These are phyloP conservation scores for Pandemis heparana DNA, from an alignment of 2,888 invertebrate genomes.

Conservation along the genomic window DNA sequence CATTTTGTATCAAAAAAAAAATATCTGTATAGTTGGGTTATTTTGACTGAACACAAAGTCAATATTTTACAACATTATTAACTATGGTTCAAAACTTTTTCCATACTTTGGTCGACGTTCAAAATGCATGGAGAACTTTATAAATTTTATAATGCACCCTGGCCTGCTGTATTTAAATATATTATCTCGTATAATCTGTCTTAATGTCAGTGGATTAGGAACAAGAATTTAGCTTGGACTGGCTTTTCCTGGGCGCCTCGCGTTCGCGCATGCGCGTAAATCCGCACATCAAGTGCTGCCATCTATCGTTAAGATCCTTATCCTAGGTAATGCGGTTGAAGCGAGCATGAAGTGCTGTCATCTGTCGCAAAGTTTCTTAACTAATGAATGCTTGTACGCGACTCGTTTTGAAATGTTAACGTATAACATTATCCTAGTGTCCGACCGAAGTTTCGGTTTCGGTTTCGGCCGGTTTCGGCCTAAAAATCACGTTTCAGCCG, in stretches of 20 bases:
- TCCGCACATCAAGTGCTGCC: background rate
- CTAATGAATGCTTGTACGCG: background rate
- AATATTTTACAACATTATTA: too few species aligned
- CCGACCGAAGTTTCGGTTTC: too few species aligned
- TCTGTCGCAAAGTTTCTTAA: background rate
- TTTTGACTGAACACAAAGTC: too few species aligned
- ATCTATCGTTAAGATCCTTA: conserved; percentile 1
- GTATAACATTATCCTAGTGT: too few species aligned
- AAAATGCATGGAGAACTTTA: too few species aligned
- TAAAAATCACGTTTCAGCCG: too few species aligned
- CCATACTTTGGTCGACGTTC: too few species aligned
- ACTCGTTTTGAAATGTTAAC: background rate
- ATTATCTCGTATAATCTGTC: conserved; percentile 28
- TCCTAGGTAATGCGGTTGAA: background rate
- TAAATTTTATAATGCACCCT: background rate
- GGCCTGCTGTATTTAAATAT: conserved; percentile 3
- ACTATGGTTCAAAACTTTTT: too few species aligned
- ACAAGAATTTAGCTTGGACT: conserved; percentile 31
- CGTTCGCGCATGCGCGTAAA: background rate
- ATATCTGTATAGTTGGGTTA: too few species aligned
- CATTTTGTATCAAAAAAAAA: too few species aligned
- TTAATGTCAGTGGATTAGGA: conserved; percentile 34
- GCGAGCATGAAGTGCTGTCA: background rate
- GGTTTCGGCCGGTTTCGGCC: too few species aligned
- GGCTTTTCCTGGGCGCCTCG: conserved; percentile 18